These are phyloP conservation scores for Malacoctenus gilli DNA, from an alignment of 2,797 vertebrate genomes.

Conservation along the genomic window DNA sequence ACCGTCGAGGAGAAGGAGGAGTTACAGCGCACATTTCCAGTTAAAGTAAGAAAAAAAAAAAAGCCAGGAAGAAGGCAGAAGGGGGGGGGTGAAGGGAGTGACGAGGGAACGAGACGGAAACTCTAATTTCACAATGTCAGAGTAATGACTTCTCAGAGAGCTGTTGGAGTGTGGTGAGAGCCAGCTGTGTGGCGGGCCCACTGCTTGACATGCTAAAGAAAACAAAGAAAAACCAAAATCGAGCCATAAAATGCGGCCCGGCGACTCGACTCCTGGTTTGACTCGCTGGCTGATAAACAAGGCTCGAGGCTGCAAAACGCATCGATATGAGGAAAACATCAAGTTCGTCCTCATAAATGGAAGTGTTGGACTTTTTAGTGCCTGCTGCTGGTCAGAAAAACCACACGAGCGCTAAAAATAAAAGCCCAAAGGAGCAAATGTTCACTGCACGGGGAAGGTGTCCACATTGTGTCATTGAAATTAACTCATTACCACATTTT, in stretches of 20 bases:
- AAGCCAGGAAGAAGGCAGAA: background rate
- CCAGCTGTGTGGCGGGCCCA: slow-evolving; percentile 63
- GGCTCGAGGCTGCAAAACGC: slow-evolving; percentile 12
- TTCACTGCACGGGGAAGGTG: slow-evolving; percentile 20
- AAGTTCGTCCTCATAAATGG: too few species aligned
- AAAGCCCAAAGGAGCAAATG: slow-evolving; percentile 4
- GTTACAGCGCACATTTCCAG: slow-evolving; percentile 19
- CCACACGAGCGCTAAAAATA: slow-evolving; percentile 5
- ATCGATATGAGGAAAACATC: too few species aligned
- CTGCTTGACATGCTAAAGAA: slow-evolving; percentile 62
- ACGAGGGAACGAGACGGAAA: slow-evolving; percentile 34
- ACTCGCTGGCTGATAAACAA: slow-evolving; percentile 41
- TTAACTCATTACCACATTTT: slow-evolving; percentile 45
- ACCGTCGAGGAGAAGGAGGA: slow-evolving; percentile 8
- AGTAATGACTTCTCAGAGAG: slow-evolving; percentile 53
- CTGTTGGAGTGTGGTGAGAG: slow-evolving; percentile 47
- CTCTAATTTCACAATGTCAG: slow-evolving; percentile 54
- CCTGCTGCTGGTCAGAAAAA: slow-evolving; percentile 13
- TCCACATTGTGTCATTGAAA: slow-evolving; percentile 17
- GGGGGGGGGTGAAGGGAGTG: background rate
- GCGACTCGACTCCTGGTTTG: slow-evolving; percentile 37
- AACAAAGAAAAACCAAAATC: slow-evolving; percentile 57
- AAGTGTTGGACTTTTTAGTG: slow-evolving; percentile 6
- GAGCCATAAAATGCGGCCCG: slow-evolving; percentile 38
- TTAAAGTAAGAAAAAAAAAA: background rate